Percentiles rank a stretch among this genome's conserved stretches.
Conservation (phyloP, 2,888 invertebrate genomes). For the Hecatera dysodea region DNA sequence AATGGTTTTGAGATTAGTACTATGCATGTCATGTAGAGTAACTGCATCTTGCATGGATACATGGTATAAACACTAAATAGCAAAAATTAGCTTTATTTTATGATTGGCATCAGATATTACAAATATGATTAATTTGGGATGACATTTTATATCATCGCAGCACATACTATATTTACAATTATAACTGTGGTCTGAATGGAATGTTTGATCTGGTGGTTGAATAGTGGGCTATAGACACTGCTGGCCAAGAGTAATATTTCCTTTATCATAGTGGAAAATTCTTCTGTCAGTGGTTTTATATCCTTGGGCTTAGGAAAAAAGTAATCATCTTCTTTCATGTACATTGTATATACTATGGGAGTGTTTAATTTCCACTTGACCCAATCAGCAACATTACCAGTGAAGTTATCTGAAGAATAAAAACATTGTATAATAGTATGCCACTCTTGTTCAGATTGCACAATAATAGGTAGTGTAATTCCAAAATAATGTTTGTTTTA, state of each 20-base stretch:
- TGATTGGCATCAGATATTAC: neutral
- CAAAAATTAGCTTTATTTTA: neutral
- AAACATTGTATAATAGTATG: neutral
- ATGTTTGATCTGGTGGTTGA: conserved; percentile 66
- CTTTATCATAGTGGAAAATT: conserved; percentile 76
- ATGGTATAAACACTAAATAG: neutral
- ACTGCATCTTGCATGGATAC: neutral
- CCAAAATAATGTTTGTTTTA: no score
- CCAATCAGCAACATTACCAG: conserved; percentile 86
- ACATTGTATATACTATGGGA: conserved; percentile 82
- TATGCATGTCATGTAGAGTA: neutral
- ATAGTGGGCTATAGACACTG: conserved; percentile 83
- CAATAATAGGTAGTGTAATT: no score
- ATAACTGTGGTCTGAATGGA: conserved; percentile 25
- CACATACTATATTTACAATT: conserved; percentile 34
- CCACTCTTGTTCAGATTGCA: neutral
- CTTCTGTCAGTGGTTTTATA: conserved; percentile 70
- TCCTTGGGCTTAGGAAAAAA: conserved; percentile 72
- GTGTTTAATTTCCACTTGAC: conserved; percentile 83
- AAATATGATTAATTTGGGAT: neutral
- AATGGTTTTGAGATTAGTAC: neutral
- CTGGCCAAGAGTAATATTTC: conserved; percentile 76
- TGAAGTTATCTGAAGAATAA: conserved; percentile 76
- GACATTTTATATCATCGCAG: conserved; percentile 21
- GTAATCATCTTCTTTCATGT: conserved; percentile 73